These are phyloP conservation scores for Oncorhynchus nerka DNA, from an alignment of 2,113 vertebrate genomes.

Conservation along the genomic window DNA sequence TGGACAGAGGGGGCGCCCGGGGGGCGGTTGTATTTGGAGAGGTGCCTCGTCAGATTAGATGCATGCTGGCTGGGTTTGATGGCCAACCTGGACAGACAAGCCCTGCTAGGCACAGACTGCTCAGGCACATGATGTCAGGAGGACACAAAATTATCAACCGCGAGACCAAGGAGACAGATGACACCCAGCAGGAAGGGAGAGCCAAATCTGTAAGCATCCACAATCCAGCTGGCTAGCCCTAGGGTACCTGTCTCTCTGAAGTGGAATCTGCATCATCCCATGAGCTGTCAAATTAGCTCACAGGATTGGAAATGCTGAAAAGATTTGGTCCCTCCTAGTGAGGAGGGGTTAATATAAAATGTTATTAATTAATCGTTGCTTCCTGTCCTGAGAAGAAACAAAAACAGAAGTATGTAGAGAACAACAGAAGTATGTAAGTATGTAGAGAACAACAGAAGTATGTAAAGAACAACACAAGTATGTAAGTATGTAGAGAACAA, in stretches of 20 bases:
- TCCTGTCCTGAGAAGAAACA: constrained; percentile 38
- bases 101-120: constrained; percentile 92
- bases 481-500: too few species aligned
- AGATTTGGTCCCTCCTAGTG: constrained; percentile 70
- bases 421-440: neutral
- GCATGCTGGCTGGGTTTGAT: constrained; percentile 81
- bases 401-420: constrained; percentile 10
- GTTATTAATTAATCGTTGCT: constrained; percentile 58
- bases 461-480: too few species aligned
- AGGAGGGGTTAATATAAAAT: constrained; percentile 43
- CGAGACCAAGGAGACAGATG: constrained; percentile 90
- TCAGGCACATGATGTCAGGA: constrained; percentile 92
- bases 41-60: constrained; percentile 86
- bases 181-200: constrained; percentile 92
- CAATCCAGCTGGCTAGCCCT: constrained; percentile 89
- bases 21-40: constrained; percentile 77
- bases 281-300: constrained; percentile 91
- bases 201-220: constrained; percentile 87
- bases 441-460: too few species aligned
- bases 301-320: constrained; percentile 82
- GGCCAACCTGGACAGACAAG: constrained; percentile 91
- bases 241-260: constrained; percentile 88
- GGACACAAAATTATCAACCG: constrained; percentile 84
- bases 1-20: constrained; percentile 64
- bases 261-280: constrained; percentile 84